These are phyloP conservation scores for Nilaparvata lugens DNA, from an alignment of 1,140 invertebrate genomes.

Conservation along the genomic window DNA sequence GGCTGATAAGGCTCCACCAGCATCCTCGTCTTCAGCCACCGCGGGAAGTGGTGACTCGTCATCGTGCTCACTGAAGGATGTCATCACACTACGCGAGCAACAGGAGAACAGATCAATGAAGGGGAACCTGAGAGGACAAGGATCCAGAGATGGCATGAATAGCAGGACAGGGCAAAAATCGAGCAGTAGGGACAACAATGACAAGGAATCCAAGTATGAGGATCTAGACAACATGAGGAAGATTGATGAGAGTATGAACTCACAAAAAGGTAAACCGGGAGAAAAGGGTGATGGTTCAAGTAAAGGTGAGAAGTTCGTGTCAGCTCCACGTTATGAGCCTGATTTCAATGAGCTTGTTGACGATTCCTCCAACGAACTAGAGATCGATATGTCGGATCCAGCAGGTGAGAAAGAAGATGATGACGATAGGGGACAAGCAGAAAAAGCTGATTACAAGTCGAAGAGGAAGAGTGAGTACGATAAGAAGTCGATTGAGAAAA, in stretches of 20 bases:
- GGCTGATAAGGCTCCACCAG: constrained; percentile 46
- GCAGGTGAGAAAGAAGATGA: constrained; percentile 15
- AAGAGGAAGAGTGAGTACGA: constrained; percentile 5
- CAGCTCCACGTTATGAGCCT: constrained; percentile 49
- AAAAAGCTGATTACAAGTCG: constrained; percentile 12
- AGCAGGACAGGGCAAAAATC: constrained; percentile 26
- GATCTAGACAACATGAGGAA: constrained; percentile 43
- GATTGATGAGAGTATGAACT: constrained; percentile 42
- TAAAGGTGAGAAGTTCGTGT: constrained; percentile 37
- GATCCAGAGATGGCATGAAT: constrained; percentile 25
- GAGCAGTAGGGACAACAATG: constrained; percentile 22
- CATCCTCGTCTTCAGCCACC: constrained; percentile 40
- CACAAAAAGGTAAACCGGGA: constrained; percentile 30
- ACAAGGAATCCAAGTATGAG: constrained; percentile 29
- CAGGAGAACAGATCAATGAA: constrained; percentile 29
- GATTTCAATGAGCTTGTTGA: constrained; percentile 71
- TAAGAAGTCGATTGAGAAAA: constrained; percentile 6
- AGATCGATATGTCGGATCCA: constrained; percentile 59
- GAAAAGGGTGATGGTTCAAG: constrained; percentile 32
- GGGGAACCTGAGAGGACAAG: constrained; percentile 15
- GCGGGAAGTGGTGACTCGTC: constrained; percentile 50
- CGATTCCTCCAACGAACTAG: constrained; percentile 66
- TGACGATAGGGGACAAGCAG: constrained; percentile 9
- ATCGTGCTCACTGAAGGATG: constrained; percentile 49
- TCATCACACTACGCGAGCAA: constrained; percentile 51